These are phyloP conservation scores for Poeciliopsis turrubarensis DNA, from an alignment of 2,113 vertebrate species.

Conservation along the genomic window DNA sequence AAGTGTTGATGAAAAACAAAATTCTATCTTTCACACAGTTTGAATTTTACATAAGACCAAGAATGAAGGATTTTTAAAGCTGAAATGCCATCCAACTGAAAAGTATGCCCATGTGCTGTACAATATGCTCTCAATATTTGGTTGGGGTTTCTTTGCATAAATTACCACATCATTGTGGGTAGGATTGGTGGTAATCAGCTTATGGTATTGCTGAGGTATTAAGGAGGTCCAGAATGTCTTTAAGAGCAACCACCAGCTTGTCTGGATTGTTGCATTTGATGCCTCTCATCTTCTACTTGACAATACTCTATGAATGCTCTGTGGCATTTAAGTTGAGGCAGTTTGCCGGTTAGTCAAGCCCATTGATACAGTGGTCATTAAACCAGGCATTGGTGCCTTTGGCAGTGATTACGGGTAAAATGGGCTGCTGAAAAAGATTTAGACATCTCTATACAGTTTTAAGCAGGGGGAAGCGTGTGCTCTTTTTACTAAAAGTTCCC, in stretches of 20 bases:
- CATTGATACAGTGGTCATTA: neutral
- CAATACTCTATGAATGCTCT: neutral
- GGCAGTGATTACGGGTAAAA: neutral
- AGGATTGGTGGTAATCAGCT: neutral
- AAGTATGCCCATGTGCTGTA: neutral
- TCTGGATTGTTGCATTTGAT: neutral
- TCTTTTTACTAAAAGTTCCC: neutral
- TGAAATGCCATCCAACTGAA: neutral
- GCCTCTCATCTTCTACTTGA: neutral
- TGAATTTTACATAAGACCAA: neutral
- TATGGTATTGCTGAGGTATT: neutral
- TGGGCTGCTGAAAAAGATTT: neutral
- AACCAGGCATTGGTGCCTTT: neutral
- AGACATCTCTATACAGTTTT: neutral
- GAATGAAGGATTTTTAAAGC: neutral
- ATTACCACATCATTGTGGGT: neutral
- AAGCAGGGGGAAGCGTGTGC: neutral
- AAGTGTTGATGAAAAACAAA: neutral
- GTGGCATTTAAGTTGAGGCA: neutral
- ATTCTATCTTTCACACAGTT: neutral
- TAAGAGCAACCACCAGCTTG: neutral
- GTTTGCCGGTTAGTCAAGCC: neutral
- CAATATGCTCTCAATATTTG: neutral
- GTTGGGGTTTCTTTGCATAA: neutral
- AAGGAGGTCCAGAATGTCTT: neutral